phyloP scores from a whole-genome alignment of 2,113 vertebrate species.

The Pithys albifrons region DNA sequence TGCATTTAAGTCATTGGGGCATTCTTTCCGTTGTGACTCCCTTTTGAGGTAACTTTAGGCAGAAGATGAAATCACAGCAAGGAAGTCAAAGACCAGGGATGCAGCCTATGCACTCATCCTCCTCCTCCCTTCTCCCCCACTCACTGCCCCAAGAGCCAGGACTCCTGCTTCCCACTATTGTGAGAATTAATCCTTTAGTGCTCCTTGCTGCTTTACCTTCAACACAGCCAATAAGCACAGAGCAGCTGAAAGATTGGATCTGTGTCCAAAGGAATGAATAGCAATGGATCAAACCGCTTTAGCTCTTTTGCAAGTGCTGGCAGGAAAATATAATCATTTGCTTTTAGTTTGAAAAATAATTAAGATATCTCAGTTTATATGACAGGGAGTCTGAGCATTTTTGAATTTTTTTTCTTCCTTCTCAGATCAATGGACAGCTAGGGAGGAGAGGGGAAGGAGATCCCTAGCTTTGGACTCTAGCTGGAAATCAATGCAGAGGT shows the following conservation, averaged over 20 bases:
- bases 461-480: background rate
- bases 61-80: background rate
- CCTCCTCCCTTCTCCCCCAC: background rate
- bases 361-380: background rate
- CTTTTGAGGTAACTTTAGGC: background rate
- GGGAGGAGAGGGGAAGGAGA: background rate
- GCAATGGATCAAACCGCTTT: background rate
- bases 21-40: background rate
- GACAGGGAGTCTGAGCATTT: background rate
- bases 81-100: background rate
- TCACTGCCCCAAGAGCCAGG: background rate
- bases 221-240: background rate
- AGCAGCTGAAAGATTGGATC: background rate
- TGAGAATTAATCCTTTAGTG: constrained; percentile 52
- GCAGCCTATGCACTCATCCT: background rate
- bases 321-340: background rate
- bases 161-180: constrained; percentile 45
- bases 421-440: background rate
- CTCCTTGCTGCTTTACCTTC: constrained; percentile 32
- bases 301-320: background rate
- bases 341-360: background rate
- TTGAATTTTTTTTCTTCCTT: background rate
- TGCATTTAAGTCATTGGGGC: background rate
- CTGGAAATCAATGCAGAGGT: background rate
- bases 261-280: constrained; percentile 4